These are phyloP conservation scores for Shinisaurus crocodilurus DNA, from an alignment of 2,113 vertebrate species.

Conservation along the genomic window DNA sequence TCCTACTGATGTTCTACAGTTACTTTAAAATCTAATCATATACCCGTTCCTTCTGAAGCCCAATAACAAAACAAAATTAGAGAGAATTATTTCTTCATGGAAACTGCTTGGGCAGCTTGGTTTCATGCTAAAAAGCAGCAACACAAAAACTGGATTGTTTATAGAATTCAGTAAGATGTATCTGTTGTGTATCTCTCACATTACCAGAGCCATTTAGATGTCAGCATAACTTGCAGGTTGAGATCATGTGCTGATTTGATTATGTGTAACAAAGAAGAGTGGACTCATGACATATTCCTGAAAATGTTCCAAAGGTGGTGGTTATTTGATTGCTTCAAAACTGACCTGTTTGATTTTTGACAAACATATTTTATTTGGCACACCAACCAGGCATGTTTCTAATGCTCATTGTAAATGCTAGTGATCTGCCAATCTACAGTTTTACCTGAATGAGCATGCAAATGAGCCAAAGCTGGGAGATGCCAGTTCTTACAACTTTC, in stretches of 20 bases:
- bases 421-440: neutral
- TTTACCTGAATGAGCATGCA: neutral
- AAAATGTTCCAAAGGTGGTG: neutral
- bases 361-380: neutral
- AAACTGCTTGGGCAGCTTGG: neutral
- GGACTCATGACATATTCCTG: neutral
- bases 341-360: neutral
- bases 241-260: neutral
- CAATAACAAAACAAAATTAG: neutral
- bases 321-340: neutral
- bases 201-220: neutral
- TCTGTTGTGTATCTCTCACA: neutral
- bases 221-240: neutral
- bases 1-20: neutral
- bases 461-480: neutral
- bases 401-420: neutral
- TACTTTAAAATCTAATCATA: slow-evolving; percentile 3
- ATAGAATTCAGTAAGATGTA: neutral
- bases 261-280: neutral
- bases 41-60: neutral
- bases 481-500: neutral
- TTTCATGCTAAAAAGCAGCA: neutral
- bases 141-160: neutral
- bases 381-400: neutral
- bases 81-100: neutral